Base-by-base conservation (phyloP, 2,888 invertebrate genomes). In the Parochlus steinenii region DNA sequence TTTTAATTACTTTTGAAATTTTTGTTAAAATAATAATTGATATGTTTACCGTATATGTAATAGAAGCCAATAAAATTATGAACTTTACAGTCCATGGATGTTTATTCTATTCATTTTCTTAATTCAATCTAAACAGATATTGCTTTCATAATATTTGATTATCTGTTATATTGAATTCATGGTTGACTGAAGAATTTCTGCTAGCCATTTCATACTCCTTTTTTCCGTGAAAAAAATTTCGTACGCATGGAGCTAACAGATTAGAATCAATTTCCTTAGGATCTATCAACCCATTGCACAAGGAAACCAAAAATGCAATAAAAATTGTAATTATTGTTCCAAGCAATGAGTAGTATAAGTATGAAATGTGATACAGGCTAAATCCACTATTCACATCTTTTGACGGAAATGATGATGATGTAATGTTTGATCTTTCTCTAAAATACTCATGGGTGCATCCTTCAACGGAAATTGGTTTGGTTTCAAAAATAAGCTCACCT, bases 281-380 rank as follows among this genome's bases (percentile, higher is more conserved):
- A 31, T 66, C 57, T 35, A 63, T 58, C 0, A 62, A 60, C 2
- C 63, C 61, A 18, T 65, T 65, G 15, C 64, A 45, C 3, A 72
- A 55, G 43, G 71, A 71, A 0, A 71, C 58, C 0, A 71, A 27
- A 17, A 69, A 56, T 2, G 70, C 71, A 3, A 71, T 56, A 2
- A 62, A 46, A 28, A 76, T 56, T 0, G 74, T 67, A 3, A 77
- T 59, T 0, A 60, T 37, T 12, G 68, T 60, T 2, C 80, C 79
- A 17, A 72, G 58, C 1, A 69, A 51, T 0, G 72, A 70, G 45
- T 78, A 75, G 69, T 73, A 76, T 37, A 79, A 53, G 46, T 80
- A 79, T 5, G 80, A 78, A 39, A 79, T 58, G 31, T 73, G 71
- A 47, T 75, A 72, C 16, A 74, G 44, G 43, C 15, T 14, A 10